phyloP scores from a whole-genome alignment of 2,797 vertebrate species.

The Acipenser ruthenus region DNA sequence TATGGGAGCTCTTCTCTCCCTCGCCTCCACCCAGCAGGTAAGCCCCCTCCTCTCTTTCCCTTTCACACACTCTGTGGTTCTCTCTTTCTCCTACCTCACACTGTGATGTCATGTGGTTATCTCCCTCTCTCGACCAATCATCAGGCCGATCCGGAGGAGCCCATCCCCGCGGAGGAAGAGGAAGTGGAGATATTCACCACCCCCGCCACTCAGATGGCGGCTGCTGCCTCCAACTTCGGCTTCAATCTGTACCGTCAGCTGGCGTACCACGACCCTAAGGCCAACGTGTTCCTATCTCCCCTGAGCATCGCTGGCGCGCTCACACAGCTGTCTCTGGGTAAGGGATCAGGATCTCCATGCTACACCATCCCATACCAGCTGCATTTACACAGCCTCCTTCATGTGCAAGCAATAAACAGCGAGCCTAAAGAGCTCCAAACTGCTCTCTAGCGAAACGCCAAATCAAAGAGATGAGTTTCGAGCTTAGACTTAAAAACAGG shows the following conservation, averaged over 20 bases:
- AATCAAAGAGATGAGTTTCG: too few relatives aligned
- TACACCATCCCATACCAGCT: too few relatives aligned
- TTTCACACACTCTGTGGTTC: background rate
- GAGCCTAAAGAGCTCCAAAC: too few relatives aligned
- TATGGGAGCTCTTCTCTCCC: conserved; percentile 38
- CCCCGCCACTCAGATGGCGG: conserved; percentile 75
- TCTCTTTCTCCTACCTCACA: background rate
- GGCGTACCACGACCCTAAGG: conserved; percentile 44
- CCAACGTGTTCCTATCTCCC: conserved; percentile 78
- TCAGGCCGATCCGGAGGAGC: conserved; percentile 44
- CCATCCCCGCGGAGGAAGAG: conserved; percentile 56
- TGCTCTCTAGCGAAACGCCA: too few relatives aligned
- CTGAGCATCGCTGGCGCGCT: conserved; percentile 76
- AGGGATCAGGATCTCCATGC: conserved; percentile 25
- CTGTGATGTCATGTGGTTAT: background rate
- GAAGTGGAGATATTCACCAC: conserved; percentile 84
- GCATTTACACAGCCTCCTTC: too few relatives aligned
- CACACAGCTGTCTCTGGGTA: conserved; percentile 80
- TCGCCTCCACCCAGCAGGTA: conserved; percentile 50
- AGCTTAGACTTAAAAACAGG: too few relatives aligned
- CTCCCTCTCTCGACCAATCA: background rate
- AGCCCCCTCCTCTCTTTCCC: conserved; percentile 7
- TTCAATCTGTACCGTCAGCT: conserved; percentile 81
- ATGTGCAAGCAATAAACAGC: too few relatives aligned
- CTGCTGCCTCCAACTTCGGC: conserved; percentile 86